Evolutionary conservation across 2,888 invertebrate species (phyloP).

Genomic region (Tribolium freemani): DNA sequence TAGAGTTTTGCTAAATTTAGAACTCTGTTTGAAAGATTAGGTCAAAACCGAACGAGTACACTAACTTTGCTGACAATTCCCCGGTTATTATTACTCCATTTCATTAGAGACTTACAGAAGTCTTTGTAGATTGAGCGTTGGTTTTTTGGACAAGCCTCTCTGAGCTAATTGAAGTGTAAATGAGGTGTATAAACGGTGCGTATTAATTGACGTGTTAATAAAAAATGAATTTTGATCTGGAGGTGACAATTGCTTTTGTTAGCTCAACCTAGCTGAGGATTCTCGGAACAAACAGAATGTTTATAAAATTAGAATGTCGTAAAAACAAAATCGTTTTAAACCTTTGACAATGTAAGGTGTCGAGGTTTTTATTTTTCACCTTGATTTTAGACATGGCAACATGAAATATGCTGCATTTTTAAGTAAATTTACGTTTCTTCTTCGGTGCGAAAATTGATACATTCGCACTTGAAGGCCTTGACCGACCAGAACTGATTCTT

Average conservation of each 20-base stretch:
- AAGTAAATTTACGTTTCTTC: neutral
- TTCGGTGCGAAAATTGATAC: neutral
- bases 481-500: neutral
- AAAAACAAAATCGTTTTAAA: neutral
- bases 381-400: neutral
- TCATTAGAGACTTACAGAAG: too few relatives aligned
- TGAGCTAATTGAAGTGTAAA: neutral
- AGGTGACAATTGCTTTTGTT: neutral
- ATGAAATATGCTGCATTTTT: neutral
- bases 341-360: neutral
- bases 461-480: neutral
- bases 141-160: too few relatives aligned
- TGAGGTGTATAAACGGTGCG: neutral
- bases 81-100: too few relatives aligned
- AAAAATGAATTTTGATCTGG: neutral
- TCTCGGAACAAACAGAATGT: neutral
- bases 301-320: neutral
- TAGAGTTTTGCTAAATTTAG: neutral
- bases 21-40: neutral
- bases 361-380: neutral
- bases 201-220: neutral
- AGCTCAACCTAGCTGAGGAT: neutral
- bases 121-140: too few relatives aligned
- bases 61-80: neutral
- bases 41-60: neutral